These are phyloP conservation scores for Amorpha juglandis DNA, from an alignment of 2,888 invertebrate species.

Conservation along the genomic window DNA sequence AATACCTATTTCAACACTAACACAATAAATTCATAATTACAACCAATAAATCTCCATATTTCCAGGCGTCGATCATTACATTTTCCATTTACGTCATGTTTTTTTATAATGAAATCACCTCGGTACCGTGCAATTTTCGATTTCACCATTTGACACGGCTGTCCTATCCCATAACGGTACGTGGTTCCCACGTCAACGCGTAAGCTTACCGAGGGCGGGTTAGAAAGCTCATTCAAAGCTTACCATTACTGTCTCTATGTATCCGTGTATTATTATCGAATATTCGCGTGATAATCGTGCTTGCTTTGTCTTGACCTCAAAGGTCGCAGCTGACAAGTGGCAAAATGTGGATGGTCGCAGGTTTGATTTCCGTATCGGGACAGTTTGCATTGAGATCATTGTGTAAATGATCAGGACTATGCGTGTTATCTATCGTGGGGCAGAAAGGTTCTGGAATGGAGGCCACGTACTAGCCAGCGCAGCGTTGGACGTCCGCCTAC, in stretches of 20 bases:
- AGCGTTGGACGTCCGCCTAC: too few species aligned
- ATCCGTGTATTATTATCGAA: not conserved
- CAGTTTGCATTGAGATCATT: not conserved
- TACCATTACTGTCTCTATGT: not conserved
- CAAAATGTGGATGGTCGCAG: not conserved
- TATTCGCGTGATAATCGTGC: not conserved
- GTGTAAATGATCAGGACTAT: not conserved
- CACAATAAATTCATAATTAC: too few species aligned
- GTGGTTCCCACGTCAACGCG: slow-evolving; percentile 15
- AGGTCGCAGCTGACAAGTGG: not conserved
- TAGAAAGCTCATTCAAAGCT: slow-evolving; percentile 36
- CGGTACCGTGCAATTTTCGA: slow-evolving; percentile 6
- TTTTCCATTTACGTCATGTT: not conserved
- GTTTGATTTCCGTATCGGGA: not conserved
- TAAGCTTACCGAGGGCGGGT: slow-evolving; percentile 23
- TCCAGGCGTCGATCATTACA: not conserved
- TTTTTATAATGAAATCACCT: slow-evolving; percentile 11
- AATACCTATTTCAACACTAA: too few species aligned
- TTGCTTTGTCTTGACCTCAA: not conserved
- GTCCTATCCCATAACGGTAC: slow-evolving; percentile 6
- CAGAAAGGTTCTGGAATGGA: too few species aligned
- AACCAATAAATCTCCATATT: not conserved
- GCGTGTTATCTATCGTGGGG: too few species aligned
- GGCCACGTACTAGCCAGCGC: too few species aligned
- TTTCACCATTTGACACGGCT: slow-evolving; percentile 14